phyloP scores from a whole-genome alignment of 1,140 invertebrate species.

The Lethrus apterus region DNA sequence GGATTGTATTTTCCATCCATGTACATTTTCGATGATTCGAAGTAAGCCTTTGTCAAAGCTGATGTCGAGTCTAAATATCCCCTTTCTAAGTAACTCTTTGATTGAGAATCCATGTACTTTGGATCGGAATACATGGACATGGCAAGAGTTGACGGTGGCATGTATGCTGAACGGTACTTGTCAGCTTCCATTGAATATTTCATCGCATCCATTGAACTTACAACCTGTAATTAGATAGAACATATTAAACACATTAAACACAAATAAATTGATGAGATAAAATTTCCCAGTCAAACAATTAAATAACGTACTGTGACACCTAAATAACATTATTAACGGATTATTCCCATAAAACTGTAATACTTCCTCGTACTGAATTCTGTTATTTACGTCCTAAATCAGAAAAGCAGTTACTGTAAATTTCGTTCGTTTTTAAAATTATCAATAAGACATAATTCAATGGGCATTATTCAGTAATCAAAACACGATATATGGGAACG shows the following conservation, averaged over 20 bases:
- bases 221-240: constrained; percentile 24
- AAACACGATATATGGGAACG: too few relatives aligned
- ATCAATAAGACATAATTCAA: constrained; percentile 11
- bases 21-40: constrained; percentile 67
- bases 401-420: not conserved
- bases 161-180: constrained; percentile 64
- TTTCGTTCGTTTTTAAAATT: too few relatives aligned
- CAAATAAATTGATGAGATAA: constrained; percentile 4
- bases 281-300: not conserved
- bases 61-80: constrained; percentile 55
- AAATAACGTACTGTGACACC: constrained; percentile 4
- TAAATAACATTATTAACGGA: too few relatives aligned
- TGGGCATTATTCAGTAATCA: constrained; percentile 10
- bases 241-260: not conserved
- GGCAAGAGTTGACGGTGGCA: constrained; percentile 52
- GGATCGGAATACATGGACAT: constrained; percentile 65
- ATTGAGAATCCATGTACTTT: constrained; percentile 52
- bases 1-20: constrained; percentile 58
- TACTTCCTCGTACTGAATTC: too few relatives aligned
- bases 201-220: constrained; percentile 68
- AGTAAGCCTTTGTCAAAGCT: constrained; percentile 70
- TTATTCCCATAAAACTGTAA: too few relatives aligned
- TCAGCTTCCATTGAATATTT: constrained; percentile 70
- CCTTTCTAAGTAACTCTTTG: constrained; percentile 62
- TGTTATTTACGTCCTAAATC: constrained; percentile 3